These are phyloP conservation scores for Oreochromis tanganicae DNA, from an alignment of 2,113 vertebrate species.

Conservation along the genomic window DNA sequence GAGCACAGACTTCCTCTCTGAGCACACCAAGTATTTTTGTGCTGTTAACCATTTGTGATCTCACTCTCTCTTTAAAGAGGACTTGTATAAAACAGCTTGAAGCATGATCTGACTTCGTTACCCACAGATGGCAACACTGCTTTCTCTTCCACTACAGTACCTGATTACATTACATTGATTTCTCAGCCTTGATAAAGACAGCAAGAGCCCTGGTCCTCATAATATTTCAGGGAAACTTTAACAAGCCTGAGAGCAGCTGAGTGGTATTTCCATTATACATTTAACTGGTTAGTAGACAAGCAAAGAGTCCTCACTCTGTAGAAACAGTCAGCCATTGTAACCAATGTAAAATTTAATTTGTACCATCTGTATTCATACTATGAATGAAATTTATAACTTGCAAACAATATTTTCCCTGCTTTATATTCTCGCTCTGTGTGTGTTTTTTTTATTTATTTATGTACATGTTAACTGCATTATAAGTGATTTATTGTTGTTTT, in stretches of 20 bases:
- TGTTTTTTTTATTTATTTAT: background rate
- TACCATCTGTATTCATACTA: background rate
- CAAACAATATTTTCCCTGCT: background rate
- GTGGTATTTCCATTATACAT: background rate
- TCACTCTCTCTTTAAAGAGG: background rate
- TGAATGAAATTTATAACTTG: background rate
- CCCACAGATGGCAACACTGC: background rate
- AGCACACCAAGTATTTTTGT: background rate
- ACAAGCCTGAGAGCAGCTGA: background rate
- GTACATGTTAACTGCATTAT: background rate
- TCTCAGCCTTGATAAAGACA: background rate
- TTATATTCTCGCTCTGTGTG: rapidly evolving
- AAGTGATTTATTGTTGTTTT: background rate
- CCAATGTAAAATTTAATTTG: background rate
- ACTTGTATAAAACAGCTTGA: background rate
- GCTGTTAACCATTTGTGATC: background rate
- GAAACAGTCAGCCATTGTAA: background rate
- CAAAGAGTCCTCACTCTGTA: background rate
- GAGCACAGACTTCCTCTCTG: background rate
- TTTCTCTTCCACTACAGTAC: background rate
- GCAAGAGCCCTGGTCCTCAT: background rate
- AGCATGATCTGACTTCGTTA: background rate
- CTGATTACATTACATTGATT: background rate
- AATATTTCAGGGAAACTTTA: background rate
- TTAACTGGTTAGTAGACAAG: background rate